Evolutionary conservation across 2,888 invertebrate genomes (phyloP), one percentile per base, ranked within the genome.

Genomic region (Bellardia pandia): DNA sequence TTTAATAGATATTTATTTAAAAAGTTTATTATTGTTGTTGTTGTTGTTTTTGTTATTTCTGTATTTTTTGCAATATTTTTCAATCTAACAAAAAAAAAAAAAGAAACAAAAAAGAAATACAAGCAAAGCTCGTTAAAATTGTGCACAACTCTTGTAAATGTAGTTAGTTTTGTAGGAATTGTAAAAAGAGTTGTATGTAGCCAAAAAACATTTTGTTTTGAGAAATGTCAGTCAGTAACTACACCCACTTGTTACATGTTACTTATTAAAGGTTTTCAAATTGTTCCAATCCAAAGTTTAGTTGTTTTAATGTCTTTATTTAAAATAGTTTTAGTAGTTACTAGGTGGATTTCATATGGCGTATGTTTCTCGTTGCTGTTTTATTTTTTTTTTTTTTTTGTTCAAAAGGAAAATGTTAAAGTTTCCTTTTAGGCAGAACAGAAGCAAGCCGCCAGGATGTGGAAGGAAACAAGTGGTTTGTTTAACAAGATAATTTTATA

Each of bases 1-100:
- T 80, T 86, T 84, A 84, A 80, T 86, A 83, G 79, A 83, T 86
- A 86, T 83, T 79, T 84, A 86, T 86, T 45, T 80, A 42, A 68
- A 86, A 83, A 86, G 84, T 86, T 84, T 83, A 56, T 75, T 71
- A 51, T 76, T 62, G 14, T 66, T 64, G 68, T 78, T 74, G 58
- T 62, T 74, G 42, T 71, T 2, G 8, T 30, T 45, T n/a, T 69
- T 84, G 9, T 40, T 74, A 1, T 58, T 53, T 11, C 51, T 13
- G 2, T 23, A 14, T 53, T 30, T 30, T 60, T 60, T 3, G 30
- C 68, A 68, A 48, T 45, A 68, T 23, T 37, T 51, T 80, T 66
- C 9, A 16, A 76, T 23, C 37, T 16, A 56, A 16, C 60, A 74
- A 78, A 56, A 66, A 60, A 33, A 16, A 66, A 58, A 66, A 72